Evolutionary conservation across 2,888 invertebrate genomes (phyloP).

Genomic region (Phaonia tiefii): DNA sequence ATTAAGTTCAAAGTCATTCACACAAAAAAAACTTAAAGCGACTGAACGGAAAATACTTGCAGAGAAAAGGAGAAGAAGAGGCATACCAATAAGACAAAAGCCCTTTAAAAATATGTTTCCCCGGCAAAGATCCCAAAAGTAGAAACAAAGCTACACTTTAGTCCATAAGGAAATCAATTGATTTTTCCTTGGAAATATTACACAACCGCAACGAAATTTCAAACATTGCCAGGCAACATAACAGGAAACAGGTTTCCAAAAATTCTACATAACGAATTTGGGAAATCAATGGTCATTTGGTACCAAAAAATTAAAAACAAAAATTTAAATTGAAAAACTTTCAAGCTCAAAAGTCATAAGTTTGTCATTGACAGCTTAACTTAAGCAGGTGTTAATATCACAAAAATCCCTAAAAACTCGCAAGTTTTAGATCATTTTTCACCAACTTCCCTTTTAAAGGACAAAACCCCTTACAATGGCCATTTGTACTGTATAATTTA

Average conservation of each 20-base stretch:
- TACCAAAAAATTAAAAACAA: not conserved
- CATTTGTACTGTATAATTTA: slow-evolving; percentile 12
- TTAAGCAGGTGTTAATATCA: slow-evolving; percentile 43
- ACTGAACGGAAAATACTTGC: slow-evolving; percentile 35
- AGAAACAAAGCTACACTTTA: slow-evolving; percentile 14
- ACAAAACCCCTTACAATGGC: not conserved
- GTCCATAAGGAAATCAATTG: no score
- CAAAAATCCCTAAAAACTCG: not conserved
- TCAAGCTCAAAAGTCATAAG: not conserved
- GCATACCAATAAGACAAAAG: slow-evolving; percentile 10
- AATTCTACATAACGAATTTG: slow-evolving; percentile 6
- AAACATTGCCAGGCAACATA: slow-evolving; percentile 1
- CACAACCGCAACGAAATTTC: slow-evolving; percentile 7
- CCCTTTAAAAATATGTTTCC: slow-evolving; percentile 1
- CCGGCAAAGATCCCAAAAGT: not conserved
- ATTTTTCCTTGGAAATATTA: no score
- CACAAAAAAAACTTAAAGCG: no score
- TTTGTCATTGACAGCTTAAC: not conserved
- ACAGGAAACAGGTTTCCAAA: slow-evolving; percentile 16
- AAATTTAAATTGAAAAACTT: not conserved
- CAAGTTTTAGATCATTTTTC: not conserved
- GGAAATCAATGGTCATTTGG: slow-evolving; percentile 5
- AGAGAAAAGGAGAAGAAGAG: not conserved
- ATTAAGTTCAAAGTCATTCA: slow-evolving; percentile 64
- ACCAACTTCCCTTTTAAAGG: not conserved